Conservation (phyloP, 1,140 invertebrate species). For the Aricia agestis region DNA sequence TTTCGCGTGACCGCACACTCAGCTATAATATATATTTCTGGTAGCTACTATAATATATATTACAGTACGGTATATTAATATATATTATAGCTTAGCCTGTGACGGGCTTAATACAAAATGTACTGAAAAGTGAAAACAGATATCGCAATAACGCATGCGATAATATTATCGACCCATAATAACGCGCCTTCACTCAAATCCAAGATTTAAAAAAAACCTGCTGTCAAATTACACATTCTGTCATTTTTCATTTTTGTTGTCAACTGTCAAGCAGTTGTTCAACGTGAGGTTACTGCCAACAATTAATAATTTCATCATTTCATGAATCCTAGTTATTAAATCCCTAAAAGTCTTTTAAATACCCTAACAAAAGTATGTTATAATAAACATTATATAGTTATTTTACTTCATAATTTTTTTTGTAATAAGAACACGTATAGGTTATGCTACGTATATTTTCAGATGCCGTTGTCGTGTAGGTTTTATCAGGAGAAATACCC, state of each 20-base stretch:
- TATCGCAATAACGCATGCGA: too few species aligned
- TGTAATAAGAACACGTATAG: constrained; percentile 25
- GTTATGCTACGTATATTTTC: constrained; percentile 45
- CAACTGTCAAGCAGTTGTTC: constrained; percentile 30
- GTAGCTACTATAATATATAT: too few species aligned
- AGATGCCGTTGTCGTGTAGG: constrained; percentile 97
- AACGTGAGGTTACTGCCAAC: constrained; percentile 43
- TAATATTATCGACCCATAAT: too few species aligned
- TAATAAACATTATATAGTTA: not conserved
- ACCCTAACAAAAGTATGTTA: constrained; percentile 23
- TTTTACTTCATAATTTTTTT: not conserved
- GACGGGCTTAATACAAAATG: too few species aligned
- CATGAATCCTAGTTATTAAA: not conserved
- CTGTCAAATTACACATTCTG: not conserved
- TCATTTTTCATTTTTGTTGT: constrained; percentile 20
- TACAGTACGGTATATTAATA: too few species aligned
- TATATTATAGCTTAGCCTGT: too few species aligned
- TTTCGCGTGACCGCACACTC: too few species aligned
- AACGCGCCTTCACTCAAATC: too few species aligned
- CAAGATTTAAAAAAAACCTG: not conserved
- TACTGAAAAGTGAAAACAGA: too few species aligned
- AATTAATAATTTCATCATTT: constrained; percentile 50
- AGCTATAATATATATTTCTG: too few species aligned
- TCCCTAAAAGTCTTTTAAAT: constrained; percentile 21
- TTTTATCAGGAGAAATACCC: constrained; percentile 99